Evolutionary conservation across 92 coral and sea anemone genomes (phyloP), one percentile per base, ranked within the genome.

Genomic region (Virgularia gustaviana): DNA sequence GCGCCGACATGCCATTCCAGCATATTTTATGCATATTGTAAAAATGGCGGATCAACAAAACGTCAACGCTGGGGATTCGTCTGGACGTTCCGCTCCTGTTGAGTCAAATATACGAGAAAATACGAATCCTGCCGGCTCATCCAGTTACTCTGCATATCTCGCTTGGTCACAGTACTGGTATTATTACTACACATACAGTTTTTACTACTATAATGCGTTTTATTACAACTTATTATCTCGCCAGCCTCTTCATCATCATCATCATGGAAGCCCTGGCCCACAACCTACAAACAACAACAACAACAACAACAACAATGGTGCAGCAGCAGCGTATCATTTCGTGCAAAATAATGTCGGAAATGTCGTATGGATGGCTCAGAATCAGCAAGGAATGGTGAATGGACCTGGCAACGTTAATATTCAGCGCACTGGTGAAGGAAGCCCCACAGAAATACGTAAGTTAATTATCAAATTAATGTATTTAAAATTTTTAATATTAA

Each of bases 111-210:
- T 8, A n/a, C 41, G 7, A 23, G 24, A 49, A 67, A 67, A 67
- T n/a, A 49, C 60, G 24, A 67, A 67, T 49, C 24, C 41, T 32
- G 32, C 22, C 74, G 7, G 58, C 3, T 22, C 19, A 9, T 53
- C 74, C 22, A 53, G 49, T 49, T 67, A 45, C 24, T 67, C 74
- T 7, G 20, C 29, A 9, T 45, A 45, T 47, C 53, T 42, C 27
- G 72, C 72, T 1, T 65, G 56, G 55, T 27, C 54, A 9, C 74
- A 67, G 58, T 67, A 67, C 30, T 67, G 74, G 74, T 59, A 67
- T 41, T 28, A 67, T 18, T 67, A 67, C 53, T 45, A 67, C 18
- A 23, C 74, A 3, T 67, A 67, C 19, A 42, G 53, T 24, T 42
- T 67, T 51, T 67, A 67, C 34, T 67, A 67, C 59, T 67, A 67